phyloP scores from a whole-genome alignment of 1,140 invertebrate genomes.

The Apolygus lucorum region DNA sequence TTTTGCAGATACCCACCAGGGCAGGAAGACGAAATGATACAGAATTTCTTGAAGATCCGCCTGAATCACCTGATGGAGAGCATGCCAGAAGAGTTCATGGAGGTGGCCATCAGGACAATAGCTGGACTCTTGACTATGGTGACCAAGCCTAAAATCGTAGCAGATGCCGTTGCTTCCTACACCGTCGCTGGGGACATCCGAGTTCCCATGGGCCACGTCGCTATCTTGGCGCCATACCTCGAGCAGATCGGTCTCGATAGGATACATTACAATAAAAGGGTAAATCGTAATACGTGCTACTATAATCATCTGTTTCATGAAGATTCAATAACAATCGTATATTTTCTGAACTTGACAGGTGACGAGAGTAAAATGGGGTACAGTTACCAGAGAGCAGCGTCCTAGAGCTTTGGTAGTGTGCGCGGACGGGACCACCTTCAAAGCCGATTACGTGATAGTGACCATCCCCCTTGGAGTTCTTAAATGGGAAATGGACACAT shows the following conservation, averaged over 20 bases:
- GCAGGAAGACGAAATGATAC: constrained; percentile 63
- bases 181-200: background rate
- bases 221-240: background rate
- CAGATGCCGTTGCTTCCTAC: background rate
- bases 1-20: constrained; percentile 34
- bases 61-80: constrained; percentile 57
- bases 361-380: constrained; percentile 54
- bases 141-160: constrained; percentile 30
- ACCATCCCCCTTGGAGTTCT: constrained; percentile 75
- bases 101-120: constrained; percentile 40
- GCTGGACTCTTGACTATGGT: constrained; percentile 53
- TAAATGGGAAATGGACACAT: constrained; percentile 59
- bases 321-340: no score
- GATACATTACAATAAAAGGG: background rate
- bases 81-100: constrained; percentile 51
- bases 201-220: background rate
- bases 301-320: no score
- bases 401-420: constrained; percentile 25
- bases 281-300: background rate
- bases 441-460: constrained; percentile 68
- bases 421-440: constrained; percentile 52
- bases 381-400: constrained; percentile 31
- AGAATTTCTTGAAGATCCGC: constrained; percentile 58
- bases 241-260: background rate
- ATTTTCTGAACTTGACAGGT: background rate